Evolutionary conservation across 2,797 vertebrate genomes (phyloP).

Genomic region (Crax fasciolata): DNA sequence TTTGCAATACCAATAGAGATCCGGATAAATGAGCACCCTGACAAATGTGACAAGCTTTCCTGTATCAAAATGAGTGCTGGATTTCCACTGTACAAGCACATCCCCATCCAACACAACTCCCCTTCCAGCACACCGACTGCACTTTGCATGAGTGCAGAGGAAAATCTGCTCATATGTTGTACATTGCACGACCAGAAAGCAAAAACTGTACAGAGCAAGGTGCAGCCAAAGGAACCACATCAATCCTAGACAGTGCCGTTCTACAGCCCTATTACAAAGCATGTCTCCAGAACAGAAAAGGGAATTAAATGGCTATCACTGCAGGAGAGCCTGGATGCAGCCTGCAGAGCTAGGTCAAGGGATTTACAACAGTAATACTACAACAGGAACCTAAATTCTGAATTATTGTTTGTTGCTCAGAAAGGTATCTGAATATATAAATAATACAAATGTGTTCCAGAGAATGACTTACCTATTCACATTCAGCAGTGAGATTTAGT

Average conservation of each 20-base stretch:
- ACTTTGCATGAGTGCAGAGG: rapidly evolving
- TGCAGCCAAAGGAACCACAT: neutral
- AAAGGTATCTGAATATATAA: neutral
- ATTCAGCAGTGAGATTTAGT: neutral
- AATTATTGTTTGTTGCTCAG: neutral
- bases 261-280: rapidly evolving
- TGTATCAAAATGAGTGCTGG: neutral
- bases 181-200: neutral
- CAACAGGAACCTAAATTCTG: neutral
- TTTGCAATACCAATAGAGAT: neutral
- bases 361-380: neutral
- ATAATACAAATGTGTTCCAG: neutral
- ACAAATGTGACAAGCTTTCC: neutral
- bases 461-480: neutral
- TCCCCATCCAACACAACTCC: neutral
- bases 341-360: neutral
- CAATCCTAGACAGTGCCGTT: neutral
- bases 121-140: neutral
- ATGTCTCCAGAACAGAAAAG: neutral
- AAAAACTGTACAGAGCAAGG: neutral
- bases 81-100: neutral
- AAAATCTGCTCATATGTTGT: neutral
- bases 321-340: neutral
- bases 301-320: neutral
- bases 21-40: neutral